phyloP scores from a whole-genome alignment of 2,888 invertebrate genomes.

The Sminthurinus aureus region DNA sequence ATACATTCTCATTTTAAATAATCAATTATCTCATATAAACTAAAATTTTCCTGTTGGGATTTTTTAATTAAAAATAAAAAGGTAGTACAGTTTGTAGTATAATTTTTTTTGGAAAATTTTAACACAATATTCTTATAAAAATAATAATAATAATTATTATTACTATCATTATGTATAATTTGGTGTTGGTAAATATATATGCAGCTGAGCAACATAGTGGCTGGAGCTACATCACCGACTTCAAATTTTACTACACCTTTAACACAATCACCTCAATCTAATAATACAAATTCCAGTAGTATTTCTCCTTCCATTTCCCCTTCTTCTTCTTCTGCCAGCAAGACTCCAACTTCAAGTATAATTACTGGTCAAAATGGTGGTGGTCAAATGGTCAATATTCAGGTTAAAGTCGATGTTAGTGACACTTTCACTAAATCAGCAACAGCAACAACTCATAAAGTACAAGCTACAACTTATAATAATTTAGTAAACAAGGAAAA shows the following conservation, averaged over 20 bases:
- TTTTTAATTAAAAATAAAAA: background rate
- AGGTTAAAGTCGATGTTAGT: background rate
- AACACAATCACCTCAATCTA: constrained; percentile 3
- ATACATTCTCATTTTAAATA: too few relatives aligned
- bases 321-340: background rate
- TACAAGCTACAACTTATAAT: constrained; percentile 30
- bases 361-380: constrained; percentile 19
- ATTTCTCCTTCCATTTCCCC: constrained; percentile 1
- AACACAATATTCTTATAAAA: too few relatives aligned
- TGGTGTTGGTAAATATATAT: constrained; percentile 5
- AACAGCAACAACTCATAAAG: background rate
- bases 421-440: background rate
- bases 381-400: constrained; percentile 14
- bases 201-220: constrained; percentile 27
- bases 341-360: background rate
- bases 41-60: background rate
- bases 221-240: constrained; percentile 26
- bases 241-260: background rate
- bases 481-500: constrained; percentile 37
- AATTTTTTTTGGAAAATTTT: too few relatives aligned
- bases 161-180: background rate
- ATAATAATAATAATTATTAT: too few relatives aligned
- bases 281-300: background rate
- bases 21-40: too few relatives aligned
- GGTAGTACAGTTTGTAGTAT: background rate